A percentile compares a stretch with the other conserved stretches of the same genome.
phyloP scores from a whole-genome alignment of 2,888 invertebrate species.

The Pristionchus japonicus region DNA sequence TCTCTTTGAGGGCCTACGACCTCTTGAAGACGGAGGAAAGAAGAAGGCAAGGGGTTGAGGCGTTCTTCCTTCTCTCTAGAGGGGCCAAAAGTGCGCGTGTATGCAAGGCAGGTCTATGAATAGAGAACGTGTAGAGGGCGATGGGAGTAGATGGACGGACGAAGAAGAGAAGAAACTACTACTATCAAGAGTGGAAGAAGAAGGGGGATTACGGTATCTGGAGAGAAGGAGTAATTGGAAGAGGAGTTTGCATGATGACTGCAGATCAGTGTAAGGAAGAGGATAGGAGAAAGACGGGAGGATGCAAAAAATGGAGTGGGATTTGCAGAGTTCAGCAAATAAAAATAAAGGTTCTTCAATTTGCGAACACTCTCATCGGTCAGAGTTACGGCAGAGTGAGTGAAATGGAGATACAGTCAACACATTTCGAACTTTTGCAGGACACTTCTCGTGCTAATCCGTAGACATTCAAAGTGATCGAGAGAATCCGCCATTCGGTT shows the following conservation, averaged over 20 bases:
- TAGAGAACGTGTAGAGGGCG: constrained; percentile 25
- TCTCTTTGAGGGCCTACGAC: neutral
- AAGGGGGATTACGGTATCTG: constrained; percentile 1
- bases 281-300: neutral
- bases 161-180: neutral
- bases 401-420: too few species aligned
- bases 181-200: neutral
- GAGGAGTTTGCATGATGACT: too few species aligned
- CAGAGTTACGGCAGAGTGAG: too few species aligned
- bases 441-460: neutral
- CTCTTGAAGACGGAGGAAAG: too few species aligned
- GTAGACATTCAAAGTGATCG: neutral
- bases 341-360: neutral
- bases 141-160: constrained; percentile 24
- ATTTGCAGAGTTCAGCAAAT: neutral
- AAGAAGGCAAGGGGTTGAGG: neutral
- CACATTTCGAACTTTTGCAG: too few species aligned
- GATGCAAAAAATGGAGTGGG: neutral
- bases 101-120: constrained; percentile 34
- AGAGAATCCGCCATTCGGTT: constrained; percentile 15
- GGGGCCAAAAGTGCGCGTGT: constrained; percentile 39
- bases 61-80: constrained; percentile 26
- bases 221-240: neutral
- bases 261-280: neutral
- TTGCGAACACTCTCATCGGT: too few species aligned